Evolutionary conservation across 2,888 invertebrate genomes (phyloP).

Genomic region (Hymenopus coronatus): DNA sequence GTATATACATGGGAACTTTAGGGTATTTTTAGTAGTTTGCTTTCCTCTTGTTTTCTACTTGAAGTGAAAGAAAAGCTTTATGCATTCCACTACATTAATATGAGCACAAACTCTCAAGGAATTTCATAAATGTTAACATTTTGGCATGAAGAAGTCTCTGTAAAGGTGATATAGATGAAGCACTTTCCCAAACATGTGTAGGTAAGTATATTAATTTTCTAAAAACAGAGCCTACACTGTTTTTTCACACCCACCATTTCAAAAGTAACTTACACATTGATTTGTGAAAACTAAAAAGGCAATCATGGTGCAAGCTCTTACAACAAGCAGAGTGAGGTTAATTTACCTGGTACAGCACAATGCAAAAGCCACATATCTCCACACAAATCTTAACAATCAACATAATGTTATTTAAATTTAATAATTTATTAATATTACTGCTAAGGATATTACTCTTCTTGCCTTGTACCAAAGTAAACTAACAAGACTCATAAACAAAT

Average conservation of each 20-base stretch:
- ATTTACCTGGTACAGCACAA: conserved; percentile 13
- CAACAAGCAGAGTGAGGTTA: conserved; percentile 14
- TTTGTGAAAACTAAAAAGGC: background rate
- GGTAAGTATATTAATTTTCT: background rate
- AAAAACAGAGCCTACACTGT: background rate
- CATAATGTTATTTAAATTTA: background rate
- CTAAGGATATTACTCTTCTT: background rate
- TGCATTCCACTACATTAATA: background rate
- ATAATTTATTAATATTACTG: background rate
- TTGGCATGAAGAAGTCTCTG: background rate
- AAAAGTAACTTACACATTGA: background rate
- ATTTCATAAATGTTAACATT: background rate
- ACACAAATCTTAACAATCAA: background rate
- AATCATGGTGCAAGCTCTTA: conserved; percentile 21
- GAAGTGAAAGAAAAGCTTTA: background rate
- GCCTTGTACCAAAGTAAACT: conserved; percentile 18
- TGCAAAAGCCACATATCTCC: background rate
- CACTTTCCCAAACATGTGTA: background rate
- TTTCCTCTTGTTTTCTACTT: background rate
- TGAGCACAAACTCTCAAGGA: background rate
- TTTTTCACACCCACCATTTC: background rate
- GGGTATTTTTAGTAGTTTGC: background rate
- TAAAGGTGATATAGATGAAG: background rate
- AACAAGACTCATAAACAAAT: conserved; percentile 18
- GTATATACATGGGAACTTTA: background rate